Percentiles rank a stretch among this genome's conserved stretches.
These are phyloP conservation scores for Caretta caretta DNA, from an alignment of 2,113 vertebrate species.

Conservation along the genomic window DNA sequence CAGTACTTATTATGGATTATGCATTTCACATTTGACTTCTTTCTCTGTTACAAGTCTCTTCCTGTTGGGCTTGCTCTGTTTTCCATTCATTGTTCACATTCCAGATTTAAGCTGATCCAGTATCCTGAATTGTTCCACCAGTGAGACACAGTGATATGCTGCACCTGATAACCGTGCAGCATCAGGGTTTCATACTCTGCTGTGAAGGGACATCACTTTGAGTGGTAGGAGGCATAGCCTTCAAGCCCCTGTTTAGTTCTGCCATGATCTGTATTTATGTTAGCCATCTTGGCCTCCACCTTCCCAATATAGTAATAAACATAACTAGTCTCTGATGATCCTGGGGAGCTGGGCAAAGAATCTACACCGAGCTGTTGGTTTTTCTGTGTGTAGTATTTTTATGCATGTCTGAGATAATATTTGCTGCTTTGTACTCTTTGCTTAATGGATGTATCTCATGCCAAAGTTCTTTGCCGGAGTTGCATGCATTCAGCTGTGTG, in stretches of 20 bases:
- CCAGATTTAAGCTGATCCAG: not conserved
- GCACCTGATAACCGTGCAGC: not conserved
- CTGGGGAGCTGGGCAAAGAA: not conserved
- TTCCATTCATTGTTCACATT: not conserved
- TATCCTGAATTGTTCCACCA: not conserved
- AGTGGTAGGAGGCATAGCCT: not conserved
- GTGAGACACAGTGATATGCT: not conserved
- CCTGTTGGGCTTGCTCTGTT: not conserved
- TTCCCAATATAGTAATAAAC: not conserved
- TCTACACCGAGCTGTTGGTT: not conserved
- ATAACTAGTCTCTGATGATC: not conserved
- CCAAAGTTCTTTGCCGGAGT: not conserved
- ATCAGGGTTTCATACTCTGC: not conserved
- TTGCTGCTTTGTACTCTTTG: not conserved
- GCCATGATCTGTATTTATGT: not conserved
- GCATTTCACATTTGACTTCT: not conserved
- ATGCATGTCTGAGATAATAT: not conserved
- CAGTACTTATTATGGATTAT: not conserved
- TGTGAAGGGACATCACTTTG: not conserved
- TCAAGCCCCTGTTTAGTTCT: not conserved
- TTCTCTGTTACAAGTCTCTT: not conserved
- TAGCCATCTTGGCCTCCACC: not conserved
- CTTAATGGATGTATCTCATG: not conserved
- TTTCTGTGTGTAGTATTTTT: accelerated
- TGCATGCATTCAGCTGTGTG: accelerated